Evolutionary conservation across 2,888 invertebrate genomes (phyloP).

Genomic region (Nephrotoma flavescens): DNA sequence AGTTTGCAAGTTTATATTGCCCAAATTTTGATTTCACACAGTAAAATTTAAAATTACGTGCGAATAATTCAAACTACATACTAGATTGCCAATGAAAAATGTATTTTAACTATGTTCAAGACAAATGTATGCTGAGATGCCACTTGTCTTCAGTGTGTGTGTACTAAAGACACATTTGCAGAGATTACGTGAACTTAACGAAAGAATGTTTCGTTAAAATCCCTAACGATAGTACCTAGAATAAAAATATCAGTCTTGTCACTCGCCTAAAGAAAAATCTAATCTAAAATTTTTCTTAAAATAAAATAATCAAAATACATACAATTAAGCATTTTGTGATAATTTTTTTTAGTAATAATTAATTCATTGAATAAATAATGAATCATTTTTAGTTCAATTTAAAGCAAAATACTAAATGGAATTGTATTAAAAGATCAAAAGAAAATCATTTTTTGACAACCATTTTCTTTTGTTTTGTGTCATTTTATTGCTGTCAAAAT

Average conservation of each 20-base stretch:
- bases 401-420: not conserved
- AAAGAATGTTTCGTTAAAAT: not conserved
- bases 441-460: not conserved
- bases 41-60: too few species aligned
- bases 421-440: not conserved
- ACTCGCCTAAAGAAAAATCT: not conserved
- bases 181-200: not conserved
- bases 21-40: too few species aligned
- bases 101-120: too few species aligned
- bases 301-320: not conserved
- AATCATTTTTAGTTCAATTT: not conserved
- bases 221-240: not conserved
- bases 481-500: not conserved
- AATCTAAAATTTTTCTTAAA: not conserved
- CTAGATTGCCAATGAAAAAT: too few species aligned
- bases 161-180: too few species aligned
- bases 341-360: not conserved
- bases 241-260: not conserved
- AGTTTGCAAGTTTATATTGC: too few species aligned
- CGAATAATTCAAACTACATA: too few species aligned
- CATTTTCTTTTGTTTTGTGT: not conserved
- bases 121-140: too few species aligned
- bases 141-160: too few species aligned
- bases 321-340: not conserved
- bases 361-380: not conserved